Conservation (phyloP, 92 coral and sea anemone species). For the Porites evermanni region DNA sequence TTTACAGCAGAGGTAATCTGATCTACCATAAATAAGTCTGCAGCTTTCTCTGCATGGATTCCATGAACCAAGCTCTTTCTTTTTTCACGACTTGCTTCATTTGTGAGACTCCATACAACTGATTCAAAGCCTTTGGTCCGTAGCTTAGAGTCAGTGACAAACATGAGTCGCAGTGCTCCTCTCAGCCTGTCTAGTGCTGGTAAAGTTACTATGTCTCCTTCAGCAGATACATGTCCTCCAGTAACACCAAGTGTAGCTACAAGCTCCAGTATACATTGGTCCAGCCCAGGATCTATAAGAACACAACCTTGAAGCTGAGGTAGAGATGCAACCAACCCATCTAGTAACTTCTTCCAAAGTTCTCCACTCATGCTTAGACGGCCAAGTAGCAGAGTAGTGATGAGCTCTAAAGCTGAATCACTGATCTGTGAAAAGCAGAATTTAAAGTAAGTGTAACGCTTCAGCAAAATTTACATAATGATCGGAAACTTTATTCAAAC, state of each 20-base stretch:
- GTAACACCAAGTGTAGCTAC: conserved; percentile 73
- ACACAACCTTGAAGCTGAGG: conserved; percentile 80
- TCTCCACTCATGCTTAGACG: conserved; percentile 84
- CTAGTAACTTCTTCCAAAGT: conserved; percentile 85
- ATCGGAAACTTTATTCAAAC: too few relatives aligned
- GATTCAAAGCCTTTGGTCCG: conserved; percentile 82
- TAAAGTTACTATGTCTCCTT: conserved; percentile 82
- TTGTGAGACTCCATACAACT: conserved; percentile 79
- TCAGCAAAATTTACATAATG: neutral
- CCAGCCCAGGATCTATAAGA: conserved; percentile 79
- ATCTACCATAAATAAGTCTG: conserved; percentile 83
- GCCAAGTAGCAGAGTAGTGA: conserved; percentile 83
- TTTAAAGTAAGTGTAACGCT: too few relatives aligned
- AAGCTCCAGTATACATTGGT: conserved; percentile 84
- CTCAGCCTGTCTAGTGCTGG: conserved; percentile 82
- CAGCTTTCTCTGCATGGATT: conserved; percentile 63
- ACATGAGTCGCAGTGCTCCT: conserved; percentile 83
- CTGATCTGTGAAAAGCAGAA: conserved; percentile 50
- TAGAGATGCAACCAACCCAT: conserved; percentile 79
- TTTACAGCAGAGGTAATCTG: conserved; percentile 81
- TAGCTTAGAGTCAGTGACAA: conserved; percentile 70
- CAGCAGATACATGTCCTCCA: conserved; percentile 84
- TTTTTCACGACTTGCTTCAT: conserved; percentile 65
- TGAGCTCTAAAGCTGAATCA: conserved; percentile 67
- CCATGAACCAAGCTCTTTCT: conserved; percentile 69